A percentile compares a stretch with the other conserved stretches of the same genome.
These are phyloP conservation scores for Lucilia cuprina DNA, from an alignment of 1,140 invertebrate genomes.

Conservation along the genomic window DNA sequence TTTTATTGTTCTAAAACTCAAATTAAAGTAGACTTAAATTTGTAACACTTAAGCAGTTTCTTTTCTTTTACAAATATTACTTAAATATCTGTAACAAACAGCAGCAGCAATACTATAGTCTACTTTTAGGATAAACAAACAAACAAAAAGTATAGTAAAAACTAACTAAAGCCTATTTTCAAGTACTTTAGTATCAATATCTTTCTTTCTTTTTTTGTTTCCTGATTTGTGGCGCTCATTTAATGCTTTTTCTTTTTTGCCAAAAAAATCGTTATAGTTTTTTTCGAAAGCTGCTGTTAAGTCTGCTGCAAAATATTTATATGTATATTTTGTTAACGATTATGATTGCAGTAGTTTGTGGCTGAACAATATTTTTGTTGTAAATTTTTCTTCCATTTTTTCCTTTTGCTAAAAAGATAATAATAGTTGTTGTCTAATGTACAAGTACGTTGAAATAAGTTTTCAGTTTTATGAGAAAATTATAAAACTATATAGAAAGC, in stretches of 20 bases:
- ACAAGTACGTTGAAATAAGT: neutral
- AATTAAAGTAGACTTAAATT: neutral
- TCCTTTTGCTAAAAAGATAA: neutral
- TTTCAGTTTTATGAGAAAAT: neutral
- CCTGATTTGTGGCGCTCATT: neutral
- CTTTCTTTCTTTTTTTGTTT: neutral
- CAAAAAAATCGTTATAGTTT: neutral
- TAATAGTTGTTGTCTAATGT: neutral
- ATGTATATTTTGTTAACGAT: slow-evolving; percentile 23
- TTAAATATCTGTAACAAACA: neutral
- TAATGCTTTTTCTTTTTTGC: neutral
- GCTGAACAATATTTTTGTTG: neutral
- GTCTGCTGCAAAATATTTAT: neutral
- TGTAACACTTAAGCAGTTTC: neutral
- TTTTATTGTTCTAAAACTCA: neutral
- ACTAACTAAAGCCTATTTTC: neutral
- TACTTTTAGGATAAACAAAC: neutral
- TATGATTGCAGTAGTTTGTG: slow-evolving; percentile 22
- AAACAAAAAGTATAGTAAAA: neutral
- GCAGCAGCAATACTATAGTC: neutral
- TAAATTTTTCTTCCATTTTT: no score
- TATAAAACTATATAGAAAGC: neutral
- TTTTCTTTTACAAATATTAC: no score
- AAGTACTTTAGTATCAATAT: neutral
- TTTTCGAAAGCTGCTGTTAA: neutral